Conservation (phyloP, 2,797 vertebrate species). For the Merluccius polli region DNA sequence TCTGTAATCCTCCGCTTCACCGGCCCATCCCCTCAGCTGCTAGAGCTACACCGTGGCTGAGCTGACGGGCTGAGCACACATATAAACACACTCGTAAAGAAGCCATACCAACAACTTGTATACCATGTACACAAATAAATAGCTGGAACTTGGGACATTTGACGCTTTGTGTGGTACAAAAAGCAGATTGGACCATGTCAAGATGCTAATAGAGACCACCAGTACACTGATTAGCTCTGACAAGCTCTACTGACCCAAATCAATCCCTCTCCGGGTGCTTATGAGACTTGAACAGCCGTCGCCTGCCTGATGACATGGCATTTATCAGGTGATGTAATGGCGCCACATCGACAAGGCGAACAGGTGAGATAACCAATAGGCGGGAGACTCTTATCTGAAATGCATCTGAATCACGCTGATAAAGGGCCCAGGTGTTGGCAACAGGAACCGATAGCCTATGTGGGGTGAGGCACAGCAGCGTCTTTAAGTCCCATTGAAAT, state of each 20-base stretch:
- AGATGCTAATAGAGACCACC: background rate
- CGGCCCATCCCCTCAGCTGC: slow-evolving; percentile 28
- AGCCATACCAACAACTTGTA: too few relatives aligned
- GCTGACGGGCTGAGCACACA: slow-evolving; percentile 11
- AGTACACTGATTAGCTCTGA: background rate
- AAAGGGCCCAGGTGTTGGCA: background rate
- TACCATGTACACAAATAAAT: background rate
- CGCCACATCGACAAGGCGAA: background rate
- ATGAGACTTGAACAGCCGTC: background rate
- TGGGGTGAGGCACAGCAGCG: background rate
- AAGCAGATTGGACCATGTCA: background rate
- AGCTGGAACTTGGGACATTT: background rate
- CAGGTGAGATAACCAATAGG: background rate
- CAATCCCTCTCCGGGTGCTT: background rate
- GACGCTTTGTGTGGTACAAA: background rate
- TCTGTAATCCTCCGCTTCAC: slow-evolving; percentile 44
- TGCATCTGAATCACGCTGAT: background rate
- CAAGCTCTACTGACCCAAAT: slow-evolving; percentile 1
- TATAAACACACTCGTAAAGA: background rate
- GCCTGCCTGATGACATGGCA: background rate
- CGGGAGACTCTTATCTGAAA: background rate
- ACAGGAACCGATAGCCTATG: background rate
- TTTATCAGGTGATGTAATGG: background rate
- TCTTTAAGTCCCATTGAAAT: background rate
- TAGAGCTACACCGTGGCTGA: slow-evolving; percentile 17